Evolutionary conservation across 2,888 invertebrate species (phyloP), one percentile per base, ranked within the genome.

Genomic region (Sphecodes monilicornis): DNA sequence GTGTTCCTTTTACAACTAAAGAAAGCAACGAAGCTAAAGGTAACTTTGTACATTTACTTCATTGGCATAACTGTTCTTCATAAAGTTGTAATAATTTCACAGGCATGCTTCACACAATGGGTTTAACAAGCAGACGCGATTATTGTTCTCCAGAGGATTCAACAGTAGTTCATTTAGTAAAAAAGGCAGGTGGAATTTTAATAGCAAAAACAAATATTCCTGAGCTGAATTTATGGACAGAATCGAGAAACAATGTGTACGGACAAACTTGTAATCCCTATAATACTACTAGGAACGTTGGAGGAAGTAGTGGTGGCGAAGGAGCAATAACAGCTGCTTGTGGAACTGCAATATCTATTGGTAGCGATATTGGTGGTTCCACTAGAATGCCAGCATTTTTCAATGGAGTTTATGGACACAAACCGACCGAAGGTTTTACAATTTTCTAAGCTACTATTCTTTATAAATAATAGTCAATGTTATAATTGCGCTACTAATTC

Each of bases 281-380:
- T 94, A 97, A 99, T 95, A 96, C 97, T 0, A 97, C 97, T 0
- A 96, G 98, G 85, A 98, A 97, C 0, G 97, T 97, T 2, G 99
- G 99, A 22, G 99, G 99, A 69, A 99, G 99, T 87, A 98, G 98
- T 84, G 99, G 99, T 54, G 98, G 98, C 1, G 98, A 98, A 95
- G 97, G 96, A 0, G 96, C 97, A 1, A 95, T 98, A 1, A 95
- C 98, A 22, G 96, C 98, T 3, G 96, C 98, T 5, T 97, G 98
- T 87, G 98, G 98, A 26, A 96, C 97, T 16, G 97, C 98, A 1
- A 96, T 99, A 88, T 98, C 99, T 4, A 95, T 99, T 75, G 98
- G 98, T 43, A 97, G 97, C 0, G 99, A 99, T 94, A 99, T 99
- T 91, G 99, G 99, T n/a, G 99, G 99, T 0, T 99, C 99, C 6